Base-by-base conservation (phyloP, 2,113 vertebrate species). In the Baryphthengus martii region DNA sequence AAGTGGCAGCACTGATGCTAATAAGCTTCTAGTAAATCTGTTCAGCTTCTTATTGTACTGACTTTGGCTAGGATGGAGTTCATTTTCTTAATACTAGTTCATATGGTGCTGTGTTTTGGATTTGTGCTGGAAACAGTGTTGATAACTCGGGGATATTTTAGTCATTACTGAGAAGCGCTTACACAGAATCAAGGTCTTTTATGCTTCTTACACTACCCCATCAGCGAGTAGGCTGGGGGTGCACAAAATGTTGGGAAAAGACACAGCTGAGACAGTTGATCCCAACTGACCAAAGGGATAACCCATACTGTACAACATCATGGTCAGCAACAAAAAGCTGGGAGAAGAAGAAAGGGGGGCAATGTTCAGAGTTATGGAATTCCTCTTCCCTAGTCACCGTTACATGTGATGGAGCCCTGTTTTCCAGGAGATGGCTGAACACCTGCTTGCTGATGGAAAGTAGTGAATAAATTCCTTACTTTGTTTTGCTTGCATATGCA, bases 361-460 rank as follows among this genome's bases (percentile, higher is more conserved):
- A 10, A 12, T 5, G 2, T 42, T 44, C 1, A 11, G 45, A 52
- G 6, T 44, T 17, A 24, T 19, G 19, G 5, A 3, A 3, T 40
- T 56, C 15, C 4, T 44, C 13, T 70, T 44, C 12, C 12, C 14
- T 45, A 44, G 9, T 18, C 35, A 21, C 5, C 1, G 6, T 23
- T 45, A 42, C 3, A 7, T 1, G 3, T 71, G 33, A 44, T 39
- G 37, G 3, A 77, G 3, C 9, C 17, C 28, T 42, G 12, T 10
- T 74, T 23, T 39, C 37, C 45, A 70, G n/a, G 23, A 37, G 15
- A 39, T 23, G 26, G 23, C 3, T 78, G 61, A 74, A 66, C 3
- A 52, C 3, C 13, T 47, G 7, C 8, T 16, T 44, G 23, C 17
- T 1, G 0, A 11, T 3, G 5, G 31, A 37, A 88, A 80, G 2